Conservation (phyloP, 92 coral and sea anemone species). For the Palythoa grandiflora region DNA sequence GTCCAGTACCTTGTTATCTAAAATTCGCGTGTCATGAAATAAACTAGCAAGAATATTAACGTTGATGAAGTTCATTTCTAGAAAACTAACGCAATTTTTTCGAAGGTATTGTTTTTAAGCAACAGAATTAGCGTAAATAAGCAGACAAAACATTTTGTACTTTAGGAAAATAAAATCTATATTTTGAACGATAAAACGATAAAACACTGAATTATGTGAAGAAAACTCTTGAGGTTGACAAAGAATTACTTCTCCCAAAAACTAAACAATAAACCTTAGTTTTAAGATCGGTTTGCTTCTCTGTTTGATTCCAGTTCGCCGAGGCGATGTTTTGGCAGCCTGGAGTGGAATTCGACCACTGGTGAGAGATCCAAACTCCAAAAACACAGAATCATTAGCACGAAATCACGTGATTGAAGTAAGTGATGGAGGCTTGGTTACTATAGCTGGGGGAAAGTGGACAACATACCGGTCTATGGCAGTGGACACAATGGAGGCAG, state of each 20-base stretch:
- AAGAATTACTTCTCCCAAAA: too few species aligned
- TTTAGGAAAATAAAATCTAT: too few species aligned
- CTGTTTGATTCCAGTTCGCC: constrained; percentile 72
- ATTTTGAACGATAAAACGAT: too few species aligned
- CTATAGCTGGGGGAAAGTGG: constrained; percentile 99
- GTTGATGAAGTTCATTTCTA: too few species aligned
- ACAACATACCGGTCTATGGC: constrained; percentile 99
- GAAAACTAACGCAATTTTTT: too few species aligned
- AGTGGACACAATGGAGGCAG: constrained; percentile 90
- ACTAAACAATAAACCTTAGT: not conserved
- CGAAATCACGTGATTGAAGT: constrained; percentile 96
- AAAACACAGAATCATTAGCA: constrained; percentile 91
- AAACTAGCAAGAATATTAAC: too few species aligned
- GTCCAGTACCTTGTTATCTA: too few species aligned
- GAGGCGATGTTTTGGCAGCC: constrained; percentile 95
- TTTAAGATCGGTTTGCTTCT: not conserved
- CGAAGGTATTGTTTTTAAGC: too few species aligned
- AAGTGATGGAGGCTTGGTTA: constrained; percentile 90
- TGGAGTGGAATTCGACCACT: constrained; percentile 99
- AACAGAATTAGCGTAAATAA: too few species aligned
- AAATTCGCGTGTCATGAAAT: too few species aligned
- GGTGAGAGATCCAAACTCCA: constrained; percentile 90
- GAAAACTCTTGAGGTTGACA: not conserved
- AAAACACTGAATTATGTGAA: too few species aligned
- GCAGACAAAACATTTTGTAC: too few species aligned